Evolutionary conservation across 2,888 invertebrate species (phyloP), one percentile per base, ranked within the genome.

Genomic region (Drosophila mayaguana): DNA sequence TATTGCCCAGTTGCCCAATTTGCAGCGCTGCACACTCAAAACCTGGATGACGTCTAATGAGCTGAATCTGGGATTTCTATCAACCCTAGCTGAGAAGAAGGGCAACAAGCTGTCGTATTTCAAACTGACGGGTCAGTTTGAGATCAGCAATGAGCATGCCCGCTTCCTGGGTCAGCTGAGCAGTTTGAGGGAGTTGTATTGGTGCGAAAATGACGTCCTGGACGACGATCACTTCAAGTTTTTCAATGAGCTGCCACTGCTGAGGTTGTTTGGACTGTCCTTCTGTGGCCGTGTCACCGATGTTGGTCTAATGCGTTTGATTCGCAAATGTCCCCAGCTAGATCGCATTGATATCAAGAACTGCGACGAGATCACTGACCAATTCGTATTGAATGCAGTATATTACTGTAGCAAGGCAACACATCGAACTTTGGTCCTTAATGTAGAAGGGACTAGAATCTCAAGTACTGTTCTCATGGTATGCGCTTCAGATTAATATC

Each of bases 11-110:
- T 22, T 87, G 32, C 81, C 79, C 0, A 81, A 87, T 7, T 48
- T 87, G 11, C 66, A 78, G 46, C 76, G 79, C 1, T 87, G 89
- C 43, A 78, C 78, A 0, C 54, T 87, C 1, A 89, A 84, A 32
- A 87, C 86, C 6, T 87, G 85, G 87, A 73, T 78, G 63, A 73
- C 72, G 14, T 79, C 82, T 3, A 89, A 84, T 48, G 86, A 89
- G 36, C 69, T 87, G 7, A 89, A 89, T 38, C 42, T 84, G 12
- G 75, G 66, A 1, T 86, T 86, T 18, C 65, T 86, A 1, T 55
- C 59, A 6, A 53, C 34, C 0, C 32, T 89, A 45, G 82, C 88
- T 6, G 75, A 75, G 8, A 68, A 48, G n/a, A 69, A 57, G 18
- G 75, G 81, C 34, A 68, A 80, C 40, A 68, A 71, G 50, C 67